Evolutionary conservation across 2,113 vertebrate species (phyloP).

Genomic region (Tachuris rubrigastra): DNA sequence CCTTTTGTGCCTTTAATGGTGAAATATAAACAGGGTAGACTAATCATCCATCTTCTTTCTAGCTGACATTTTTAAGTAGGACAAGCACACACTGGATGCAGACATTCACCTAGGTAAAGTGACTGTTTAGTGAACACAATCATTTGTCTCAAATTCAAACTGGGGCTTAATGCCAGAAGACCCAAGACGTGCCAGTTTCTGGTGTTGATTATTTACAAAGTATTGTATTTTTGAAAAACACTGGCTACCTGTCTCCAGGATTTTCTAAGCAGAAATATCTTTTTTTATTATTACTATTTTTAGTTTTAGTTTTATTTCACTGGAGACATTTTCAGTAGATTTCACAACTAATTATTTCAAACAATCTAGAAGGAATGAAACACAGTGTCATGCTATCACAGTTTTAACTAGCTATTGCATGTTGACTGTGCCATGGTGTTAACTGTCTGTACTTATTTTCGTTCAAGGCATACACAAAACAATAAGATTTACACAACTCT

Average conservation of each 20-base stretch:
- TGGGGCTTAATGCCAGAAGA: background rate
- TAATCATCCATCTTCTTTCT: conserved; percentile 39
- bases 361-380: background rate
- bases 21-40: conserved; percentile 50
- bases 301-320: background rate
- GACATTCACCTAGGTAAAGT: background rate
- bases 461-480: background rate
- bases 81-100: background rate
- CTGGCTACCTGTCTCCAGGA: background rate
- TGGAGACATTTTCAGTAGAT: background rate
- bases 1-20: conserved; percentile 47
- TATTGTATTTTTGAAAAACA: background rate
- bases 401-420: background rate
- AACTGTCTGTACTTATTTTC: background rate
- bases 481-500: background rate
- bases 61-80: conserved; percentile 8
- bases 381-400: background rate
- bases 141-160: background rate
- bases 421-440: background rate
- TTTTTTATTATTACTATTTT: background rate
- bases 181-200: background rate
- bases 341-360: background rate
- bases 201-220: background rate
- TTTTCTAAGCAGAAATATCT: background rate
- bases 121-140: background rate